Conservation (phyloP, 2,888 invertebrate species). For the Digitonthophagus gazella region DNA sequence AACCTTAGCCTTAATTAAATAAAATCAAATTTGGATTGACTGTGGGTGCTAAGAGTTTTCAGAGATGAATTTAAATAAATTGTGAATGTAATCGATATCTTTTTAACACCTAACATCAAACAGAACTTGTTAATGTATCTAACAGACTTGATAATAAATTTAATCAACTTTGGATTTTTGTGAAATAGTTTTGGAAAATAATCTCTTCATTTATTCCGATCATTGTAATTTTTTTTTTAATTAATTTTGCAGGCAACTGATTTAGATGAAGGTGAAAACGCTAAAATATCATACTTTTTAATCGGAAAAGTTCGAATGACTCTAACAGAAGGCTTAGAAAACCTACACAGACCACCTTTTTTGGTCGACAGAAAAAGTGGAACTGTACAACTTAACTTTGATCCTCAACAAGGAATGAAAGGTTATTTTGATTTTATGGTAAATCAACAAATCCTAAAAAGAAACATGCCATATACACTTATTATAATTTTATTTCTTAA, state of each 20-base stretch:
- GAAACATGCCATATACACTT: background rate
- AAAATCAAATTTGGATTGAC: too few species aligned
- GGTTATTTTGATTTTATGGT: constrained; percentile 93
- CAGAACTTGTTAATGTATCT: too few species aligned
- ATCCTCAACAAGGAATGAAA: constrained; percentile 95
- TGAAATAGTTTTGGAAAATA: too few species aligned
- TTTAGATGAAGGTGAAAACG: constrained; percentile 72
- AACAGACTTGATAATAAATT: too few species aligned
- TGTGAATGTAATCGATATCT: too few species aligned
- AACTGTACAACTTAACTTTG: constrained; percentile 84
- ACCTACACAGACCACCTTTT: constrained; percentile 77
- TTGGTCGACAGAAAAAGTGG: constrained; percentile 79
- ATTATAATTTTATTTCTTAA: constrained; percentile 1
- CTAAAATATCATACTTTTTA: constrained; percentile 73
- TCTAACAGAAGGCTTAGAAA: constrained; percentile 81
- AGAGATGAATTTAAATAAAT: too few species aligned
- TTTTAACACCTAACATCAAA: too few species aligned
- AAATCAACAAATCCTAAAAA: constrained; percentile 30
- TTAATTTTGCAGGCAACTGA: constrained; percentile 80
- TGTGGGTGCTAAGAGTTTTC: too few species aligned
- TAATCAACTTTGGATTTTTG: too few species aligned
- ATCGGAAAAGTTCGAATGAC: constrained; percentile 79
- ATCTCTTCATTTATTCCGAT: too few species aligned
- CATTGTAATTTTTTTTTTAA: constrained; percentile 34
- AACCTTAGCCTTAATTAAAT: too few species aligned